phyloP scores from a whole-genome alignment of 1,140 invertebrate species.

The Heliconius hermathena region DNA sequence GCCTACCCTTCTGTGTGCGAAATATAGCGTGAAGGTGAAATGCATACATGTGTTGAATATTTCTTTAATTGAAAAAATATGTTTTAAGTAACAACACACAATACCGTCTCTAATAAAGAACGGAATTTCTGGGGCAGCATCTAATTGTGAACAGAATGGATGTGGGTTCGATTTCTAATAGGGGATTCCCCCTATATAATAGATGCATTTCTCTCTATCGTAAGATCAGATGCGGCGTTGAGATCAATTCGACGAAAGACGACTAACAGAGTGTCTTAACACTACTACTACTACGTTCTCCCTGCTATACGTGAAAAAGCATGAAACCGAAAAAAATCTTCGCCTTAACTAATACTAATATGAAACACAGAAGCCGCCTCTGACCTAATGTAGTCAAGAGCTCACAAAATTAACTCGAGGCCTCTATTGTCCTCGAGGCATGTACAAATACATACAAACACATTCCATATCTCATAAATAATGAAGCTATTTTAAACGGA shows the following conservation, averaged over 20 bases:
- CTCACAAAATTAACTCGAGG: neutral
- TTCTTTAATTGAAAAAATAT: no score
- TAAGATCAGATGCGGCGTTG: no score
- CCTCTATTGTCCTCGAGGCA: neutral
- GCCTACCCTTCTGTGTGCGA: no score
- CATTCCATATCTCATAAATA: neutral
- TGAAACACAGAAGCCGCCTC: slow-evolving; percentile 23
- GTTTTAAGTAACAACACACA: no score
- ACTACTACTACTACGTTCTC: neutral
- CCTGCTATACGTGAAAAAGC: neutral
- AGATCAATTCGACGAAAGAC: no score
- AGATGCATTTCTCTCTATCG: no score
- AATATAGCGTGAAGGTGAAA: no score
- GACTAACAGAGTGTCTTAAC: no score
- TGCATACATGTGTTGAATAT: no score
- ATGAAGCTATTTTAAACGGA: neutral
- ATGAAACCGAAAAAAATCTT: neutral
- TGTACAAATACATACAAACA: neutral
- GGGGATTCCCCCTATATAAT: neutral
- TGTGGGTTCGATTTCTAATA: neutral
- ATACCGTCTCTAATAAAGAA: no score
- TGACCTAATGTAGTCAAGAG: slow-evolving; percentile 24
- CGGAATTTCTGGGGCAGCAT: no score
- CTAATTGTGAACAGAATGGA: neutral
- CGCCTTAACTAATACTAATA: slow-evolving; percentile 32